Evolutionary conservation across 1,140 invertebrate genomes (phyloP).

Genomic region (Tachypleus tridentatus): DNA sequence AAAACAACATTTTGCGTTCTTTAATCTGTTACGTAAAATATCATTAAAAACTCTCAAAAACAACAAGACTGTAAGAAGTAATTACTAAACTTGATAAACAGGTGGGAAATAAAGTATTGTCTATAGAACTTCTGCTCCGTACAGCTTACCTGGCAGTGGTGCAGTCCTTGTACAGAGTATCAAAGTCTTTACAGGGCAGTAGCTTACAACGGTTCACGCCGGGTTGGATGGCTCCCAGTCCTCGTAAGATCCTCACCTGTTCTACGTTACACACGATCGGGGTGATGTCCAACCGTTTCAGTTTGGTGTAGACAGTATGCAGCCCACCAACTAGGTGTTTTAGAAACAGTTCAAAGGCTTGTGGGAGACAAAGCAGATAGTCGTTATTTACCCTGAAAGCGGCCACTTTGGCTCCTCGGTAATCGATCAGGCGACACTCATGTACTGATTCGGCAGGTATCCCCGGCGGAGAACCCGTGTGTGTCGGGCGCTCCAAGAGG

Average conservation of each 20-base stretch:
- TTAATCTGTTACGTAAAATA: no score
- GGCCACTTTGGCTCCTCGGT: constrained; percentile 90
- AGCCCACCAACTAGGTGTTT: constrained; percentile 96
- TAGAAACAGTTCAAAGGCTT: constrained; percentile 96
- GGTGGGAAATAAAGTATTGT: no score
- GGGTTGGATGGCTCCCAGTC: constrained; percentile 94
- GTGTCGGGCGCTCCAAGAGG: not conserved
- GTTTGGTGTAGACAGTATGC: constrained; percentile 97
- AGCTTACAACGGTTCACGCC: constrained; percentile 99
- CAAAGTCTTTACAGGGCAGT: constrained; percentile 96
- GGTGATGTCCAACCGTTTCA: constrained; percentile 95
- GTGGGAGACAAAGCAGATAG: constrained; percentile 94
- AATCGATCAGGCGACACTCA: constrained; percentile 93
- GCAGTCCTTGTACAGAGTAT: constrained; percentile 97
- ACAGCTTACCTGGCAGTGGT: constrained; percentile 90
- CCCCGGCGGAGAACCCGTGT: constrained; percentile 19
- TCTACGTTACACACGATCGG: constrained; percentile 99
- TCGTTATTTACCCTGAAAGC: constrained; percentile 93
- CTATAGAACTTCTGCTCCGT: not conserved
- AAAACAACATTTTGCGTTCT: no score
- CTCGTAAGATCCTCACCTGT: constrained; percentile 92
- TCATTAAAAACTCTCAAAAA: no score
- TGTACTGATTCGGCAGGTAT: constrained; percentile 66
- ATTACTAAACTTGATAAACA: no score
- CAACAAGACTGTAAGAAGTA: no score